phyloP scores from a whole-genome alignment of 2,113 vertebrate species.

The Leptobrachium leishanense region DNA sequence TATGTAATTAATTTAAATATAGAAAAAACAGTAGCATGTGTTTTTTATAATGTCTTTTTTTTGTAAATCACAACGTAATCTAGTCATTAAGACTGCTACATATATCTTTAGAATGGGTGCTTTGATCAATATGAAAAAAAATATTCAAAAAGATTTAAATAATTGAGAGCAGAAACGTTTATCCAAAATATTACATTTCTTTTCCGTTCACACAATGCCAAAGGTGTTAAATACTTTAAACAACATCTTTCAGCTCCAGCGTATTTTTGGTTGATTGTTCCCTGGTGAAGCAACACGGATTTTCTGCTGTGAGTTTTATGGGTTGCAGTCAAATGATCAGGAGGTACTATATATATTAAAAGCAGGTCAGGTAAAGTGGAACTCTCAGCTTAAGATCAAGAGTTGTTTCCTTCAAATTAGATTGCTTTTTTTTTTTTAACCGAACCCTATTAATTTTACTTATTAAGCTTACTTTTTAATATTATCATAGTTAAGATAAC shows the following conservation, averaged over 20 bases:
- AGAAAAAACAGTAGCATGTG: too few species aligned
- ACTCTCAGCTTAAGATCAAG: conserved; percentile 57
- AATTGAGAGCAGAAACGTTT: neutral
- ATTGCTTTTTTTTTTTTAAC: neutral
- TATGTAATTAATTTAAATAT: too few species aligned
- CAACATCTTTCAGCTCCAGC: conserved; percentile 47
- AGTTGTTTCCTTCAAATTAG: conserved; percentile 55
- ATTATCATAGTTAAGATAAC: too few species aligned
- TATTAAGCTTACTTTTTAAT: too few species aligned
- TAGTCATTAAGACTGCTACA: too few species aligned
- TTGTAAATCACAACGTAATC: too few species aligned
- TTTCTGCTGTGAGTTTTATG: conserved; percentile 51
- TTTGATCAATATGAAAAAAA: neutral
- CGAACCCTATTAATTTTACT: too few species aligned
- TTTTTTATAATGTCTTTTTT: too few species aligned
- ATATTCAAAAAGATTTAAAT: conserved; percentile 13
- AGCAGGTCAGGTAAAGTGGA: conserved; percentile 50
- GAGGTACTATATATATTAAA: conserved; percentile 49
- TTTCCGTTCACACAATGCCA: conserved; percentile 52
- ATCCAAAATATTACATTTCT: conserved; percentile 48
- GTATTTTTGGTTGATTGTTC: conserved; percentile 55
- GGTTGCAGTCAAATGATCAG: conserved; percentile 52
- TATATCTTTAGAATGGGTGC: too few species aligned
- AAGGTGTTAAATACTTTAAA: conserved; percentile 54
- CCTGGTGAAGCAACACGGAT: conserved; percentile 24